These are phyloP conservation scores for Oscheius sp. DNA, from an alignment of 2,888 invertebrate genomes.

Conservation along the genomic window DNA sequence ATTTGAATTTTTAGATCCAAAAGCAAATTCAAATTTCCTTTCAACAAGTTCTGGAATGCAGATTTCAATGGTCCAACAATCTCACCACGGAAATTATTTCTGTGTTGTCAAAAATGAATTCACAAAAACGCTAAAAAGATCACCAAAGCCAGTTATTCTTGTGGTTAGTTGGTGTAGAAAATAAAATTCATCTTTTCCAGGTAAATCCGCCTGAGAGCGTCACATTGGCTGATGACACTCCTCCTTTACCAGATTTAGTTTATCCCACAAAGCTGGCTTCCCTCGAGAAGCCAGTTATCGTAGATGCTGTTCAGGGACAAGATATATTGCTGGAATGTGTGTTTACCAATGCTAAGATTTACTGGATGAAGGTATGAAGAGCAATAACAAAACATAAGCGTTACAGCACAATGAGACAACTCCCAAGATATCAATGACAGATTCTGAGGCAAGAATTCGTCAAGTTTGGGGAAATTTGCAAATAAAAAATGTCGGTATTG, in stretches of 20 bases:
- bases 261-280: conserved; percentile 47
- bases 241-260: conserved; percentile 43
- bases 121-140: conserved; percentile 52
- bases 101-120: conserved; percentile 65
- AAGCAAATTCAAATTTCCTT: conserved; percentile 49
- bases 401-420: conserved; percentile 49
- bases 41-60: conserved; percentile 63
- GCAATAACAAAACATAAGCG: not conserved
- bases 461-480: conserved; percentile 64
- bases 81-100: conserved; percentile 62
- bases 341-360: conserved; percentile 57
- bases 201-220: conserved; percentile 10
- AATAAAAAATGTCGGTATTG: conserved; percentile 38
- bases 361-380: conserved; percentile 45
- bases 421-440: conserved; percentile 49
- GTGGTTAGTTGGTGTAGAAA: conserved; percentile 39
- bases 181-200: not conserved
- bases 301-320: conserved; percentile 58
- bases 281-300: conserved; percentile 46
- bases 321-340: conserved; percentile 65
- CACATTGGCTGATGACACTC: conserved; percentile 1
- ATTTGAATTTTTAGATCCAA: conserved; percentile 33
- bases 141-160: conserved; percentile 59
- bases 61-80: conserved; percentile 60
- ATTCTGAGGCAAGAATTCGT: conserved; percentile 52